phyloP scores from a whole-genome alignment of 2,113 vertebrate genomes.

The Labeo rohita region DNA sequence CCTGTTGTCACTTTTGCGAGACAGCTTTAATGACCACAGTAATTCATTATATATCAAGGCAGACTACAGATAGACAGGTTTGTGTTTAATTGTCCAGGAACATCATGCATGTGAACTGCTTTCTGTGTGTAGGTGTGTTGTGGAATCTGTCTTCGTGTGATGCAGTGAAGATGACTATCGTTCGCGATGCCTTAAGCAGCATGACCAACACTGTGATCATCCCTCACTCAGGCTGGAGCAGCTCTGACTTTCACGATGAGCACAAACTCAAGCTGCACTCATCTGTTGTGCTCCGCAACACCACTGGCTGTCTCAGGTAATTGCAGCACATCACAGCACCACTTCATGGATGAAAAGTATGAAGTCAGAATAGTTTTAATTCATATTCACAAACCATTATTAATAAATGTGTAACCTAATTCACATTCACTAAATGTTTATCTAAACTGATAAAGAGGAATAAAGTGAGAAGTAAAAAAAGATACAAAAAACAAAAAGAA shows the following conservation, averaged over 20 bases:
- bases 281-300: constrained; percentile 93
- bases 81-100: no score
- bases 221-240: constrained; percentile 97
- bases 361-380: not conserved
- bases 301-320: constrained; percentile 94
- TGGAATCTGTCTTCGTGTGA: constrained; percentile 99
- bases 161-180: constrained; percentile 97
- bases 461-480: not conserved
- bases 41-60: no score
- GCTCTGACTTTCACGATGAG: constrained; percentile 92
- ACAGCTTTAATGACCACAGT: no score
- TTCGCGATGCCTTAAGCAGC: constrained; percentile 90
- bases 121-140: constrained; percentile 74
- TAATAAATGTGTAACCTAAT: not conserved
- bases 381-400: not conserved
- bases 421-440: not conserved
- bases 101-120: not conserved
- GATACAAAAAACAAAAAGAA: no score
- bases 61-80: no score
- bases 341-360: constrained; percentile 41
- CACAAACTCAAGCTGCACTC: constrained; percentile 98
- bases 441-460: no score
- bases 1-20: no score
- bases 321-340: constrained; percentile 53
- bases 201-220: constrained; percentile 97